Evolutionary conservation across 1,140 invertebrate genomes (phyloP).

Genomic region (Grapholita molesta): DNA sequence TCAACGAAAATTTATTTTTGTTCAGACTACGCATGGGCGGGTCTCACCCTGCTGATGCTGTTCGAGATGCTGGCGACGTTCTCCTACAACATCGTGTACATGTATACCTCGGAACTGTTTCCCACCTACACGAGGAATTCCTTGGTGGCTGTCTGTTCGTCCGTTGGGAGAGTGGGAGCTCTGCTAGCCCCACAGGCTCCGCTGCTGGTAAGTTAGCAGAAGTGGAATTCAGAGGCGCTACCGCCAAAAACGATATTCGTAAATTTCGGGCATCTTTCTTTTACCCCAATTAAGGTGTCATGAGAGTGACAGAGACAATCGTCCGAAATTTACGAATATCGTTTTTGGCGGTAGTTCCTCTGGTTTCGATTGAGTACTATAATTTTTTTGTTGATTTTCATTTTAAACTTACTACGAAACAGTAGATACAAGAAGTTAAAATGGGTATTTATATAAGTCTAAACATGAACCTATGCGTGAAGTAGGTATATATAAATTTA

Average conservation of each 20-base stretch:
- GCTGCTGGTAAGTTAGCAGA: slow-evolving; percentile 57
- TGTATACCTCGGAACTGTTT: slow-evolving; percentile 85
- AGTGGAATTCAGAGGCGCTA: neutral
- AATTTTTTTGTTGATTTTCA: no score
- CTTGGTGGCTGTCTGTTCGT: slow-evolving; percentile 82
- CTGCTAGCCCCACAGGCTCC: slow-evolving; percentile 83
- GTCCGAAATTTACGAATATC: no score
- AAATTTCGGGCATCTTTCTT: neutral
- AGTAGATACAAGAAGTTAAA: no score
- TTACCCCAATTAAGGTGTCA: no score
- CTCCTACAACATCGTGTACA: slow-evolving; percentile 81
- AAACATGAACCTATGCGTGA: no score
- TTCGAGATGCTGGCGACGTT: slow-evolving; percentile 84
- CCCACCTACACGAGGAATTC: slow-evolving; percentile 83
- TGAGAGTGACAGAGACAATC: no score
- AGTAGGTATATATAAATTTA: no score
- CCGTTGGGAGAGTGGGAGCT: slow-evolving; percentile 82
- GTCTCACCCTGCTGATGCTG: slow-evolving; percentile 75
- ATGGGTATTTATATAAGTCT: no score
- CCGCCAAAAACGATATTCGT: no score
- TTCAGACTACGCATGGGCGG: slow-evolving; percentile 56
- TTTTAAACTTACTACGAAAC: no score
- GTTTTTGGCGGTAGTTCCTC: no score
- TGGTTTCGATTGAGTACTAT: no score
- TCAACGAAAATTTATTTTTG: slow-evolving; percentile 36